A percentile compares a stretch with the other conserved stretches of the same genome.
These are phyloP conservation scores for Stomatorhinus ivindoensis DNA, from an alignment of 2,113 vertebrate species.

Conservation along the genomic window DNA sequence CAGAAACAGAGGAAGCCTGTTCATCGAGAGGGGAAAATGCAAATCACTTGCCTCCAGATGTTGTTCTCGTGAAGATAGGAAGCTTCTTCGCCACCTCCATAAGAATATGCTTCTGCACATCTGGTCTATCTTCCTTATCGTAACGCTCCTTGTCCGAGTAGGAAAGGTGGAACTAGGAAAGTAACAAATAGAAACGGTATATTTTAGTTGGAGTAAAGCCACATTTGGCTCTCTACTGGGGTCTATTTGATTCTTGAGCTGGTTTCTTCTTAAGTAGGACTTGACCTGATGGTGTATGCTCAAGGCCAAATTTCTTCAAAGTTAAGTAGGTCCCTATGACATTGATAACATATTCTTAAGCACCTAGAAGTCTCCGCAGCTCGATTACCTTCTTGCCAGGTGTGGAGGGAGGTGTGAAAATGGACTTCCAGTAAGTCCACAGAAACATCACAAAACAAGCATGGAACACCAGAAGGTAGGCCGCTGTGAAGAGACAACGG, in stretches of 20 bases:
- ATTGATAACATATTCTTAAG: background rate
- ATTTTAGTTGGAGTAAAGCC: background rate
- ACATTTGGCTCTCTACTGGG: background rate
- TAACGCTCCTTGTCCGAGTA: conserved; percentile 87
- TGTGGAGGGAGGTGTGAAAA: conserved; percentile 81
- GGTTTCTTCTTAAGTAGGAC: background rate
- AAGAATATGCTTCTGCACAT: conserved; percentile 88
- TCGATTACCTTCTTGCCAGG: conserved; percentile 85
- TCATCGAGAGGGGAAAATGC: background rate
- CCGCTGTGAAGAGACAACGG: conserved; percentile 57
- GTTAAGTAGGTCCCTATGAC: background rate
- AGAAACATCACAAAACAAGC: conserved; percentile 88
- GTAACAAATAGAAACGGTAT: background rate
- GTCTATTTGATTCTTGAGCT: background rate
- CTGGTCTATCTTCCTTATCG: conserved; percentile 84
- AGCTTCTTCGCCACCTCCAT: conserved; percentile 79
- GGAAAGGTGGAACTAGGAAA: conserved; percentile 80
- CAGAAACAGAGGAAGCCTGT: background rate
- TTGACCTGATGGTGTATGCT: background rate
- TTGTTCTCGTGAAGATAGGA: conserved; percentile 81
- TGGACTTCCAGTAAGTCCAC: conserved; percentile 96
- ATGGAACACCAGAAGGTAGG: conserved; percentile 86
- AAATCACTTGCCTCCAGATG: conserved; percentile 71
- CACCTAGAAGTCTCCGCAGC: background rate
- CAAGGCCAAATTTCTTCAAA: background rate